These are phyloP conservation scores for Erinaceus europaeus DNA, from an alignment of 2,113 vertebrate species.

Conservation along the genomic window DNA sequence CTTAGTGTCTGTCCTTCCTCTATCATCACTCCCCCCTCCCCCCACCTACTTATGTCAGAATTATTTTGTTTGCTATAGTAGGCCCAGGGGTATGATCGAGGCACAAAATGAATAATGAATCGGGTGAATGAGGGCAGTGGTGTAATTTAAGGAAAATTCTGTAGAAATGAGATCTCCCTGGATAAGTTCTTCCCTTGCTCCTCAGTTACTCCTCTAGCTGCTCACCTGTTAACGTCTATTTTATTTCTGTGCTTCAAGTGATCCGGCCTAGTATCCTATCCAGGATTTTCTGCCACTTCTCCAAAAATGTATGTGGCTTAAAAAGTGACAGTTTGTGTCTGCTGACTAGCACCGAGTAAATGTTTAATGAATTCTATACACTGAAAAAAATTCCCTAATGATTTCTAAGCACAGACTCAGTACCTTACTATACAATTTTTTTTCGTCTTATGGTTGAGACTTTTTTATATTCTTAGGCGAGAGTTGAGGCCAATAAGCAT, in stretches of 20 bases:
- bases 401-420: background rate
- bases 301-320: background rate
- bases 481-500: background rate
- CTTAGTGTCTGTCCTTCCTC: background rate
- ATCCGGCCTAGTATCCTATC: too few relatives aligned
- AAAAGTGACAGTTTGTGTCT: background rate
- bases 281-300: background rate
- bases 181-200: background rate
- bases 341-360: slow-evolving; percentile 19
- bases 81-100: background rate
- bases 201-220: background rate
- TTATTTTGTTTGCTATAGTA: slow-evolving; percentile 15
- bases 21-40: background rate
- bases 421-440: background rate
- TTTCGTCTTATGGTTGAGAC: background rate
- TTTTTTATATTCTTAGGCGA: slow-evolving; percentile 21
- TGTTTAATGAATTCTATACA: background rate
- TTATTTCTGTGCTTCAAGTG: too few relatives aligned
- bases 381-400: background rate
- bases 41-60: slow-evolving; percentile 49
- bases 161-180: background rate
- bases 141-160: slow-evolving; percentile 39
- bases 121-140: background rate
- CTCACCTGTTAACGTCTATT: background rate
- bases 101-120: background rate